These are phyloP conservation scores for Oreotrochilus melanogaster DNA, from an alignment of 2,113 vertebrate genomes.

Conservation along the genomic window DNA sequence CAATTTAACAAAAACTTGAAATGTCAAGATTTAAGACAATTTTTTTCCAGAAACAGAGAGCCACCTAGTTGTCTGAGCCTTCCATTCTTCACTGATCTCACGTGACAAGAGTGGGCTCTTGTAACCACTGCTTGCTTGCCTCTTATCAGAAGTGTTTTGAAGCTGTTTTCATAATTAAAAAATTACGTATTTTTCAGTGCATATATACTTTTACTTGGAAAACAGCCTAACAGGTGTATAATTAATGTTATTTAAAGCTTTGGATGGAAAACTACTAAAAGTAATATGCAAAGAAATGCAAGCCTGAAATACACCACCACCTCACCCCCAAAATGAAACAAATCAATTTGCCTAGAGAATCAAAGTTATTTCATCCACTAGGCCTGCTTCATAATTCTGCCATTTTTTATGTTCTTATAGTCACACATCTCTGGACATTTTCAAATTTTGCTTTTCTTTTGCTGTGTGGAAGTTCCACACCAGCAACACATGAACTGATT, in stretches of 20 bases:
- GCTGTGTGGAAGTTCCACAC: background rate
- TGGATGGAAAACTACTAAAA: background rate
- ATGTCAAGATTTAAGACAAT: background rate
- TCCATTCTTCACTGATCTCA: background rate
- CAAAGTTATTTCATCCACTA: background rate
- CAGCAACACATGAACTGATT: conserved; percentile 43
- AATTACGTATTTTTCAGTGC: background rate
- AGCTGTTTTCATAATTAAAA: background rate
- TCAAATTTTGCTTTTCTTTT: background rate
- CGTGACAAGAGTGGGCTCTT: background rate
- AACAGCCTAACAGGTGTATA: background rate
- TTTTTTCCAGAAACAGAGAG: background rate
- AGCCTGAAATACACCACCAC: background rate
- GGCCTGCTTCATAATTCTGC: background rate
- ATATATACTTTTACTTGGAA: background rate
- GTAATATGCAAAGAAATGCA: background rate
- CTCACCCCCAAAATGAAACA: background rate
- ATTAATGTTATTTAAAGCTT: background rate
- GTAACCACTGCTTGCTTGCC: background rate
- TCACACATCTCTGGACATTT: background rate
- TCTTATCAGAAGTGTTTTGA: background rate
- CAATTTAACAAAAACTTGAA: background rate
- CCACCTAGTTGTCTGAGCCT: background rate
- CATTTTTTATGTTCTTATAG: background rate
- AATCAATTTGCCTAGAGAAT: background rate